These are phyloP conservation scores for human DNA, from an alignment of 2,113 vertebrate species.

Conservation along the genomic window DNA sequence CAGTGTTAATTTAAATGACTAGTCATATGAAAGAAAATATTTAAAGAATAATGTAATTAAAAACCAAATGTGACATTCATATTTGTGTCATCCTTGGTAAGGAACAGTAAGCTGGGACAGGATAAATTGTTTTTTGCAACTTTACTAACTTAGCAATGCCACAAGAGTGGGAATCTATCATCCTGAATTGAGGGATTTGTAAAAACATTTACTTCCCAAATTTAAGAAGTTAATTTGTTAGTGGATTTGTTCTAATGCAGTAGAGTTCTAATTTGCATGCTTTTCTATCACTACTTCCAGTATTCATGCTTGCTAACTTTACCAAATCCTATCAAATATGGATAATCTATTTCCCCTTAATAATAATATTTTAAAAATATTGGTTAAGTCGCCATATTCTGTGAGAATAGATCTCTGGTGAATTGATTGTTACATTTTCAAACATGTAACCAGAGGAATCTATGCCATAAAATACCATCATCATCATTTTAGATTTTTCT, in stretches of 20 bases:
- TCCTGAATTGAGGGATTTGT: background rate
- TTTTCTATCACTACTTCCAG: background rate
- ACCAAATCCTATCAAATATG: background rate
- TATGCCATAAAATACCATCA: background rate
- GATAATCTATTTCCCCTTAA: background rate
- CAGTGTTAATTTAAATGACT: background rate
- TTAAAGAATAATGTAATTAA: background rate
- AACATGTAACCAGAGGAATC: background rate
- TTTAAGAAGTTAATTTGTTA: background rate
- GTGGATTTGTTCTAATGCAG: background rate
- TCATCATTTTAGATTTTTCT: background rate
- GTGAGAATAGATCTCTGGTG: background rate
- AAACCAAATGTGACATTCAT: background rate
- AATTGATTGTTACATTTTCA: background rate
- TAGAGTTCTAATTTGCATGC: background rate
- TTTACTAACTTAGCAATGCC: background rate
- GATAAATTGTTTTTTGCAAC: background rate
- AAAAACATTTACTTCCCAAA: background rate
- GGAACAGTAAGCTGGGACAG: background rate
- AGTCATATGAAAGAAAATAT: background rate
- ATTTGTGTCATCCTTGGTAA: background rate
- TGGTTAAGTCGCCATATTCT: background rate
- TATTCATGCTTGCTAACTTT: background rate
- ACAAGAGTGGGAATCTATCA: background rate
- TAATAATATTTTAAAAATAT: background rate